A percentile compares a stretch with the other conserved stretches of the same genome.
Evolutionary conservation across 2,888 invertebrate species (phyloP).

Genomic region (Margaritifera margaritifera): DNA sequence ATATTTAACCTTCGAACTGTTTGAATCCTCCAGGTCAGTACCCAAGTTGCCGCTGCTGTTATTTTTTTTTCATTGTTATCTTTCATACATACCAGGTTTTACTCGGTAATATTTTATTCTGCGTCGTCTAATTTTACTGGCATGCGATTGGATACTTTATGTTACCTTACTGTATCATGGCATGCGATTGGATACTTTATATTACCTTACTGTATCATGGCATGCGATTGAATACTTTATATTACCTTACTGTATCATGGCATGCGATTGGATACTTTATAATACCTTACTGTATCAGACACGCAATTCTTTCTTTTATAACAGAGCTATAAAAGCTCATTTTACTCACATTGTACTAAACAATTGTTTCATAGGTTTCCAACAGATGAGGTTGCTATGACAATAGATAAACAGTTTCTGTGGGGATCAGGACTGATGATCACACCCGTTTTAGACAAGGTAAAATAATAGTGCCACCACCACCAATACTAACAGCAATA

Average conservation of each 20-base stretch:
- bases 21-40: too few species aligned
- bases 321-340: not conserved
- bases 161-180: too few species aligned
- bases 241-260: not conserved
- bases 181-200: too few species aligned
- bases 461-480: constrained; percentile 8
- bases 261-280: not conserved
- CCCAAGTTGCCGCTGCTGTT: too few species aligned
- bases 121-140: not conserved
- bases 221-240: not conserved
- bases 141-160: too few species aligned
- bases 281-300: not conserved
- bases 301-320: not conserved
- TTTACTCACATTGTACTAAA: not conserved
- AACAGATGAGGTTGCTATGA: constrained; percentile 39
- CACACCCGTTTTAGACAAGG: constrained; percentile 54
- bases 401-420: constrained; percentile 55
- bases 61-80: too few species aligned
- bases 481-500: not conserved
- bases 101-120: too few species aligned
- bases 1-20: too few species aligned
- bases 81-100: too few species aligned
- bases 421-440: constrained; percentile 71
- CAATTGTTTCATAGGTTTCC: constrained; percentile 37
- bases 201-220: too few species aligned